Evolutionary conservation across 2,888 invertebrate genomes (phyloP), one percentile per base, ranked within the genome.

Genomic region (Temnothorax unifasciatus): DNA sequence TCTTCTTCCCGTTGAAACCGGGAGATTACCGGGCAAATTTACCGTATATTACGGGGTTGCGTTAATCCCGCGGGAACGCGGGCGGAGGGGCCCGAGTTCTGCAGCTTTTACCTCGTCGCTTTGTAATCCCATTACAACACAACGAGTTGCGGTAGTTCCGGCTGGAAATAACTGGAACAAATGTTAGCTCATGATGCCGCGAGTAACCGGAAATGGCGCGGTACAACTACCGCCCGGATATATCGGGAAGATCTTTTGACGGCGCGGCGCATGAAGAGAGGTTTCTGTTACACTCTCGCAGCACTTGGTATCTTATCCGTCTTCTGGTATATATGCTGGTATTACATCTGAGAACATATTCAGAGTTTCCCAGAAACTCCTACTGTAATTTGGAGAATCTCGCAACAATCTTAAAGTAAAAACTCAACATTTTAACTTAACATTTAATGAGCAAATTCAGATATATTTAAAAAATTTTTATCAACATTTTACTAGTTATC

Each of bases 71-170:
- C 57, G 73, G 79, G 71, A 69, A 21, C 71, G 44, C 54, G 15
- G 47, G 18, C 34, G 34, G 34, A 3, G 2, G 34, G 41, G 9
- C 8, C 1, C 9, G 75, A 61, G 44, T 71, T 77, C 77, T 50
- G 44, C 18, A 25, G 79, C 73, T 79, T 79, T 79, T 71, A 79
- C 57, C 25, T 44, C 44, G 74, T 38, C 79, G 57, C 73, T 71
- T 73, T 71, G 79, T 71, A 79, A 79, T 73, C 74, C 73, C 74
- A 47, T 79, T 79, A 79, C 79, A 79, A 73, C 79, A 21, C 73
- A 44, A 21, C 79, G 73, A 73, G 57, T 76, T 52, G 79, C 2
- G 79, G 54, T 71, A 73, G 57, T 44, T 47, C 57, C 57, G 44
- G 47, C 13, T 44, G 41, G 74, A 71, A 79, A 71, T 79, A 79